Base-by-base conservation (phyloP, 53 echinoderm and acorn worm genomes). In the Luidia sarsii region DNA sequence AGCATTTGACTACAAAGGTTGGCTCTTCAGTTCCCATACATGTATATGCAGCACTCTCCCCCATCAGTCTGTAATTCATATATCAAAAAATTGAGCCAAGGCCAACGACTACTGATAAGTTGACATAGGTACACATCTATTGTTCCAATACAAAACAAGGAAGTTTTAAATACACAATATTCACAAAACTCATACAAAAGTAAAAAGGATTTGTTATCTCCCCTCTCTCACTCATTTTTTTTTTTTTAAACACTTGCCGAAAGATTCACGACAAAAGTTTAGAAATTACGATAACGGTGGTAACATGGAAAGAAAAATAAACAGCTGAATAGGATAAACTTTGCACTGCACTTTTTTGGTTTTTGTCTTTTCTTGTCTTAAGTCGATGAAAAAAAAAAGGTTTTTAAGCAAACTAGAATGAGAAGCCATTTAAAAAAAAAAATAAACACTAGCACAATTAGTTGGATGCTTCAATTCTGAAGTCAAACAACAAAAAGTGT, bases 121-220 rank as follows among this genome's bases (percentile, higher is more conserved):
- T 39, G 51, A n/a, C 34, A 71, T 31, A 20, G 51, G 21, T 30
- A 71, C 54, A 74, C 2, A 7, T n/a, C 20, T 35, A 16, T 27
- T 50, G 33, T 71, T 72, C n/a, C 43, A 61, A 77, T 77, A 75
- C 61, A 59, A 59, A 60, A 77, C 22, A 56, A 21, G 21, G 20
- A 74, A 39, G 55, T 74, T 39, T 74, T n/a, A n/a, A n/a, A 74
- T 48, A 71, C 50, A 50, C 0, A 61, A 1, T 77, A 77, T 77
- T 77, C 61, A 77, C 77, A 77, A 77, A n/a, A 77, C 77, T 77
- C 61, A 77, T 77, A 77, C 3, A 77, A 74, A 77, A 77, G 46
- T 75, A 75, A 75, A 75, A 75, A 67, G 34, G 45, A n/a, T n/a
- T n/a, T n/a, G n/a, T n/a, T n/a, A n/a, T n/a, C n/a, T n/a, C n/a